Percentiles rank a stretch among this genome's conserved stretches.
These are phyloP conservation scores for Lysiphlebus fabarum DNA, from an alignment of 1,140 invertebrate species.

Conservation along the genomic window DNA sequence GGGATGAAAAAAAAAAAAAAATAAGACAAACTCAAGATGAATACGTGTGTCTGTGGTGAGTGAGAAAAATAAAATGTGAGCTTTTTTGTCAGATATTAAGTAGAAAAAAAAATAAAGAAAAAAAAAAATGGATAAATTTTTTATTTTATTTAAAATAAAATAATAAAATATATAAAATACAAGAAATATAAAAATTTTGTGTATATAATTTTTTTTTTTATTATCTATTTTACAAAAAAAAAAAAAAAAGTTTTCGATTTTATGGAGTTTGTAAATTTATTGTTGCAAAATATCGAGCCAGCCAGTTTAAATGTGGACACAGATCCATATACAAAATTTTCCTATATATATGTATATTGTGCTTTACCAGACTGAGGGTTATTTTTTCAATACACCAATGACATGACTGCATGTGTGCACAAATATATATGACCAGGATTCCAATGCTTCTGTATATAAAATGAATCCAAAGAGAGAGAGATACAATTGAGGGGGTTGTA, in stretches of 20 bases:
- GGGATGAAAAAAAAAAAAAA: no score
- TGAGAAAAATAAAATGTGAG: no score
- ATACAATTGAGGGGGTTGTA: not conserved
- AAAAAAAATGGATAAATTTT: no score
- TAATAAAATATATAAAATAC: no score
- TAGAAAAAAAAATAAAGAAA: no score
- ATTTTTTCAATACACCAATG: constrained; percentile 11
- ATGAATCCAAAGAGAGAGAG: not conserved
- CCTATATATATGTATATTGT: not conserved
- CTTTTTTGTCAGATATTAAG: no score
- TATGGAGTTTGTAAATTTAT: constrained; percentile 35
- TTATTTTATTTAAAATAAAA: no score
- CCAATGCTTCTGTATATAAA: not conserved
- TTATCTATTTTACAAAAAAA: no score
- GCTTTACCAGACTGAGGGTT: not conserved
- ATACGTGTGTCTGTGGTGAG: no score
- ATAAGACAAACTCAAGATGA: no score
- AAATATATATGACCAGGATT: constrained; percentile 7
- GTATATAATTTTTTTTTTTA: not conserved
- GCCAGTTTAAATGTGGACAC: not conserved
- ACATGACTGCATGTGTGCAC: not conserved
- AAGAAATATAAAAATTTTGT: not conserved
- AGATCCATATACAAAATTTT: not conserved
- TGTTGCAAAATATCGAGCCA: constrained; percentile 22
- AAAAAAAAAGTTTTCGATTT: constrained; percentile 20